These are phyloP conservation scores for Vesta saturnalis DNA, from an alignment of 2,888 invertebrate genomes.

Conservation along the genomic window DNA sequence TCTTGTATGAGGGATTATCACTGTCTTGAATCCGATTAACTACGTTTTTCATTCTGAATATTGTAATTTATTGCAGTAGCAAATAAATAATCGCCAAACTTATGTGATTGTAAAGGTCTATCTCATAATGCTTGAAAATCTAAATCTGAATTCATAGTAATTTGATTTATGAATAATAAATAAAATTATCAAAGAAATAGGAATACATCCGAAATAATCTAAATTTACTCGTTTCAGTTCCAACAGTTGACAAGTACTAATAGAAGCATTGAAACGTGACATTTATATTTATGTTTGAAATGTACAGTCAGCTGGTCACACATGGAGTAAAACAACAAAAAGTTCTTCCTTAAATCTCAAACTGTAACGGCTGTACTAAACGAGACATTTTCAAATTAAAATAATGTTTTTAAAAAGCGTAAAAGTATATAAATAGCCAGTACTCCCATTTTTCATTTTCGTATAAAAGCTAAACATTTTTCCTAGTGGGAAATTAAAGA, in stretches of 20 bases:
- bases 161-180: not conserved
- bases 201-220: not conserved
- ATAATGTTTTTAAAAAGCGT: slow-evolving; percentile 5
- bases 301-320: slow-evolving; percentile 55
- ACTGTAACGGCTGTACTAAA: not conserved
- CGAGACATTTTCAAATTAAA: slow-evolving; percentile 11
- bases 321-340: slow-evolving; percentile 35
- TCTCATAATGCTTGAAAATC: too few relatives aligned
- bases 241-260: slow-evolving; percentile 52
- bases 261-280: slow-evolving; percentile 50
- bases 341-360: slow-evolving; percentile 16
- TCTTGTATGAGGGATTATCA: too few relatives aligned
- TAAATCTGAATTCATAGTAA: too few relatives aligned
- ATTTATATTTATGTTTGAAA: slow-evolving; percentile 52
- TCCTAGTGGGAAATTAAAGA: slow-evolving; percentile 47
- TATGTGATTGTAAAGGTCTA: too few relatives aligned
- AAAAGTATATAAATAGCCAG: not conserved
- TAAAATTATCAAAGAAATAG: not conserved
- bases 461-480: slow-evolving; percentile 28
- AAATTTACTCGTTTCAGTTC: slow-evolving; percentile 6
- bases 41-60: too few relatives aligned
- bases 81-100: too few relatives aligned
- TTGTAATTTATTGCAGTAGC: too few relatives aligned
- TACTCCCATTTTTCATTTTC: slow-evolving; percentile 6
- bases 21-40: too few relatives aligned